Percentiles rank a stretch among this genome's conserved stretches.
Conservation (phyloP, 2,888 invertebrate species). For the Temnothorax unifasciatus region DNA sequence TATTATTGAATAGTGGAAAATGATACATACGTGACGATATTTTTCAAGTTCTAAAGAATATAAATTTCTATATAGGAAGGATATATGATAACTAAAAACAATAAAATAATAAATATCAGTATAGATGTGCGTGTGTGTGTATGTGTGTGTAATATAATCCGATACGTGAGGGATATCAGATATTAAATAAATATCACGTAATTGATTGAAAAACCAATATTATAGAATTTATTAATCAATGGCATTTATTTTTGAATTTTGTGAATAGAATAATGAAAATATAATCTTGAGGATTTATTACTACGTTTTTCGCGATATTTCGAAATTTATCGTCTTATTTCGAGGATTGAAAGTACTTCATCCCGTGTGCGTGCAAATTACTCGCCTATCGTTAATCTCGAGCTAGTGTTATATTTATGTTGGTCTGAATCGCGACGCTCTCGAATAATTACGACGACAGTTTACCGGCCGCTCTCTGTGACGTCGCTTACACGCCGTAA, state of each 20-base stretch:
- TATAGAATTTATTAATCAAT: conserved; percentile 20
- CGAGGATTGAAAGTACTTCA: not conserved
- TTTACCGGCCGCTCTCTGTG: not conserved
- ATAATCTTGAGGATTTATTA: not conserved
- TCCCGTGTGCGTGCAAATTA: conserved; percentile 12
- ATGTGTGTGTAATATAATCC: not conserved
- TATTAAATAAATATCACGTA: conserved; percentile 17
- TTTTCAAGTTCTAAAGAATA: not conserved
- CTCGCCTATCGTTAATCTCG: conserved; percentile 5
- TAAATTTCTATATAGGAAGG: not conserved
- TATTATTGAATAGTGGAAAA: not conserved
- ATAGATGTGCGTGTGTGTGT: too few relatives aligned
- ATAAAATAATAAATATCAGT: not conserved
- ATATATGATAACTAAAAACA: not conserved
- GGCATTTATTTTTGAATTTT: not conserved
- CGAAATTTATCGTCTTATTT: not conserved
- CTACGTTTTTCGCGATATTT: not conserved
- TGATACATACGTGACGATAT: not conserved
- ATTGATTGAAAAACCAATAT: conserved; percentile 9
- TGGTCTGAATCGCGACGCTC: conserved; percentile 21
- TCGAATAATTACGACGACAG: conserved; percentile 36
- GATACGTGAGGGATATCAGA: not conserved
- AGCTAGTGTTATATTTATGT: conserved; percentile 29
- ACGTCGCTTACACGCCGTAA: conserved; percentile 22
- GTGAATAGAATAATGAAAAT: not conserved